Percentiles rank a stretch among this genome's conserved stretches.
These are phyloP conservation scores for Carassius gibelio DNA, from an alignment of 2,113 vertebrate species.

Conservation along the genomic window DNA sequence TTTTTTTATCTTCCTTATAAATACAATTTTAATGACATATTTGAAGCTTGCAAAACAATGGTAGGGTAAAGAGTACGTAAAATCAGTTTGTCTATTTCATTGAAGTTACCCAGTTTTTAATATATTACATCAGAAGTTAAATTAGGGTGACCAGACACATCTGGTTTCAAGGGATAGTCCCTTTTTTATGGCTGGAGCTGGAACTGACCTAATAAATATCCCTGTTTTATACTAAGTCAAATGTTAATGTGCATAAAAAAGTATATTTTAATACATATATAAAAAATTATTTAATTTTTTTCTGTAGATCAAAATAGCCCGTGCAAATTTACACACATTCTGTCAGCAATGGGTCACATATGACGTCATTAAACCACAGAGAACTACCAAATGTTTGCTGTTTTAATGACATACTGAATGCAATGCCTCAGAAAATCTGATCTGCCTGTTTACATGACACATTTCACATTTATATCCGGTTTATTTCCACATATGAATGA, in stretches of 20 bases:
- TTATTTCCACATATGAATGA: no score
- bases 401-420: no score
- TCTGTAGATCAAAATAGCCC: no score
- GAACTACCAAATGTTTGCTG: no score
- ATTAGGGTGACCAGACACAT: background rate
- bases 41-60: background rate
- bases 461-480: no score
- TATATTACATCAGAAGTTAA: background rate
- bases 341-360: no score
- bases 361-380: no score
- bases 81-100: background rate
- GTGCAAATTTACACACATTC: no score
- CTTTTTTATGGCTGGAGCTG: background rate
- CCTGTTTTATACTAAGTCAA: background rate
- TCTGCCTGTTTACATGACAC: no score
- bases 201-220: background rate
- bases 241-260: background rate
- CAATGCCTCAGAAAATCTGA: no score
- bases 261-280: no score
- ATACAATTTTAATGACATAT: background rate
- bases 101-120: background rate
- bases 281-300: no score
- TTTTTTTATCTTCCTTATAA: constrained; percentile 5
- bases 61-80: background rate
- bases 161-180: background rate